These are phyloP conservation scores for Pelecanus crispus DNA, from an alignment of 2,113 vertebrate genomes.

Conservation along the genomic window DNA sequence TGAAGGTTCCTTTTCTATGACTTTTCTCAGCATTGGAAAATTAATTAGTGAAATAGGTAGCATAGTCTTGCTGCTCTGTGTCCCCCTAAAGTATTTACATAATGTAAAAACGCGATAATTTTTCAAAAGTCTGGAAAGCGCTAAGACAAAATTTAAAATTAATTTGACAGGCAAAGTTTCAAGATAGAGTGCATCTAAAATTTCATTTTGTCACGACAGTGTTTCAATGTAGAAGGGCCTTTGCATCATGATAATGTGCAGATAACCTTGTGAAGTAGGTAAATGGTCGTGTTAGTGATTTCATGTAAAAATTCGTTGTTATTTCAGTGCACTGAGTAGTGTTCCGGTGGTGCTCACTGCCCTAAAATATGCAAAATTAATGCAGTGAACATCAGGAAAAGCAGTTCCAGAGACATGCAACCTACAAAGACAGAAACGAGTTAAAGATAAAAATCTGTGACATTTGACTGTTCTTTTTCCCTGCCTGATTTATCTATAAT, in stretches of 20 bases:
- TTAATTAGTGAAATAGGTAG: neutral
- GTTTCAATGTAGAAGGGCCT: neutral
- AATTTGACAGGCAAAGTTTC: neutral
- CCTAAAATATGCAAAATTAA: slow-evolving; percentile 15
- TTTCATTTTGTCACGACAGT: neutral
- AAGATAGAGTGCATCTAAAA: neutral
- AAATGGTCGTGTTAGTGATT: neutral
- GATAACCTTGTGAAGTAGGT: neutral
- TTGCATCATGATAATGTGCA: neutral
- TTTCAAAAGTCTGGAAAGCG: neutral
- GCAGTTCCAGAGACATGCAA: neutral
- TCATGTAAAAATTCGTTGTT: neutral
- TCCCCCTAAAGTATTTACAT: neutral
- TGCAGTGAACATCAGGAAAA: neutral
- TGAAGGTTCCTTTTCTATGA: neutral
- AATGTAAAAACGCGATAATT: neutral
- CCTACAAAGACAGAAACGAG: neutral
- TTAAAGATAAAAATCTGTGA: slow-evolving; percentile 21
- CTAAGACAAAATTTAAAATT: neutral
- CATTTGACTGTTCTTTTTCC: neutral
- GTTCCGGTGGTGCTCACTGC: neutral
- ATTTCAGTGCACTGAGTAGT: neutral
- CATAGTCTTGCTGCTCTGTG: rapidly evolving
- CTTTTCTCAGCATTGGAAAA: neutral
- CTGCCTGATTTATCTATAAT: slow-evolving; percentile 44